Evolutionary conservation across 1,140 invertebrate genomes (phyloP).

Genomic region (Sesamia nonagrioides): DNA sequence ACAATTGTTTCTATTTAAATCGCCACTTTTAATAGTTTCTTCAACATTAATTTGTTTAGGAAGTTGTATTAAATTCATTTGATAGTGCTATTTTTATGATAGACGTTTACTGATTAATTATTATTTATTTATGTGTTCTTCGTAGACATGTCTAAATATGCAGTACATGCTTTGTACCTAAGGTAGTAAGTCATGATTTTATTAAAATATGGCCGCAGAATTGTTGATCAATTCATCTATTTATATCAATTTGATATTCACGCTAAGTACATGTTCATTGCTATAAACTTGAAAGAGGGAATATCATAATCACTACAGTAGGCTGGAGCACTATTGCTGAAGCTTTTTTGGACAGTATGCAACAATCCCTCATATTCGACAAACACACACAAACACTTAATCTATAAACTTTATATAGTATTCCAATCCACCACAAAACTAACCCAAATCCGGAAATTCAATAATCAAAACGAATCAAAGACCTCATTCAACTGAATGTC

Average conservation of each 20-base stretch:
- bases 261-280: background rate
- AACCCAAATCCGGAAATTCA: conserved; percentile 32
- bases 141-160: conserved; percentile 25
- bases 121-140: conserved; percentile 29
- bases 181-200: background rate
- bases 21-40: conserved; percentile 22
- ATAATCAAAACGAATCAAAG: conserved; percentile 29
- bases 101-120: conserved; percentile 20
- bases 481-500: conserved; percentile 43
- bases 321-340: too few species aligned
- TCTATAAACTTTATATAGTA: background rate
- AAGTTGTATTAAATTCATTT: conserved; percentile 37
- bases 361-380: background rate
- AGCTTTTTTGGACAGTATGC: too few species aligned
- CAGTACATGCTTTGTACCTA: background rate
- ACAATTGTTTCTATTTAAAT: conserved; percentile 46
- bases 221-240: background rate
- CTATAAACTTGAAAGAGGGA: background rate
- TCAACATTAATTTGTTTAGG: conserved; percentile 26
- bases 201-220: background rate
- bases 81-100: conserved; percentile 2
- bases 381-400: background rate
- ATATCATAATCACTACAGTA: background rate
- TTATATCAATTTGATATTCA: background rate
- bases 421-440: conserved; percentile 31